Percentiles rank a stretch among this genome's conserved stretches.
These are phyloP conservation scores for Phymastichus coffea DNA, from an alignment of 1,140 invertebrate species.

Conservation along the genomic window DNA sequence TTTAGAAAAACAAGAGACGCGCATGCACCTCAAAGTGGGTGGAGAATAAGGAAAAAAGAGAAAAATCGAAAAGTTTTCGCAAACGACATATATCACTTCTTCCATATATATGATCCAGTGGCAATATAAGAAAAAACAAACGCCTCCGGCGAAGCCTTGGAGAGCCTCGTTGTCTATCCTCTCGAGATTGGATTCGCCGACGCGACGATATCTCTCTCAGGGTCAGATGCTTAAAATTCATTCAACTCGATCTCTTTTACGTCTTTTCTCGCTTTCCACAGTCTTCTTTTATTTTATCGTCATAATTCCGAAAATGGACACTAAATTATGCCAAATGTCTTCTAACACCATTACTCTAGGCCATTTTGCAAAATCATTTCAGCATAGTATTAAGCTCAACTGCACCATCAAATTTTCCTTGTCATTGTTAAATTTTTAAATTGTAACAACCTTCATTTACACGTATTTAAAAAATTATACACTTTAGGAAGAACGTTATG, in stretches of 20 bases:
- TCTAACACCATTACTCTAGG: no score
- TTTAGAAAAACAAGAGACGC: not conserved
- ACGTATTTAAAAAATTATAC: no score
- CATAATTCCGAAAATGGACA: no score
- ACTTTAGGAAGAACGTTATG: no score
- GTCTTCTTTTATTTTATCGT: no score
- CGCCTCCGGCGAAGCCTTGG: not conserved
- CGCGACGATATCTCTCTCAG: not conserved
- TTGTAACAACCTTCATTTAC: no score
- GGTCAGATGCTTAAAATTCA: conserved; percentile 18
- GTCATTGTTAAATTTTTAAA: no score
- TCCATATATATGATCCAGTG: not conserved
- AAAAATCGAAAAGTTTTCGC: conserved; percentile 7
- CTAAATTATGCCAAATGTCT: no score
- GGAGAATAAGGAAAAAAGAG: conserved; percentile 1
- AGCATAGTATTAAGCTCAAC: no score
- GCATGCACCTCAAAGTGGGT: not conserved
- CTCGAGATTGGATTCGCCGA: conserved; percentile 20
- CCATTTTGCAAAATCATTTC: no score
- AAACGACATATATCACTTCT: conserved; percentile 22
- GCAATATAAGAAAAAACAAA: conserved; percentile 14
- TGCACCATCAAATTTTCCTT: no score
- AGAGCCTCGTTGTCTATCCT: not conserved
- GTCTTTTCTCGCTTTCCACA: no score
- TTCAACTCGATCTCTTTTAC: not conserved